Evolutionary conservation across 2,888 invertebrate species (phyloP), one percentile per base, ranked within the genome.

Genomic region (Drosophila siamana): DNA sequence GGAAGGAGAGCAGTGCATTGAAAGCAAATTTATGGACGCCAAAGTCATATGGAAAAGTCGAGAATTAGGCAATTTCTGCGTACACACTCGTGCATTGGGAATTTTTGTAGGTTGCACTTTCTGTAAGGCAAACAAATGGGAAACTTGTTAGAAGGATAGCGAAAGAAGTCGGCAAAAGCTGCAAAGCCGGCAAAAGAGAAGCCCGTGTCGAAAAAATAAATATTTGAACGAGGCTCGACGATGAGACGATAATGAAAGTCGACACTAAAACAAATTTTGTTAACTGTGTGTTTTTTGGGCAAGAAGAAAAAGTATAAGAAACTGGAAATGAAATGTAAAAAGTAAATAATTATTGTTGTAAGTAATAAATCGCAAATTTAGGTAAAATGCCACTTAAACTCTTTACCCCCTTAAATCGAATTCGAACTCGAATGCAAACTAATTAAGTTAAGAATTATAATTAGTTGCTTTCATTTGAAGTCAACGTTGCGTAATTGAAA

Each of bases 11-110:
- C 5, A 65, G 41, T 46, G 62, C 77, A 88, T 86, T 88, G 83
- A 83, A 79, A 56, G 72, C 59, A 79, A 83, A 88, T 84, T 86
- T 84, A 88, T 84, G 80, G 67, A 33, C 52, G 55, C 77, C 64
- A 82, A 83, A 82, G 77, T 76, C 83, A 82, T 79, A 88, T 88
- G 86, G 70, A 88, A 86, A 88, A 74, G 66, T 88, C 68, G 46
- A 74, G 74, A 88, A 83, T 84, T 86, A 77, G 74, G 74, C 77
- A 74, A 73, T 68, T 73, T 69, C 60, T 71, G 57, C 41, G 16
- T 43, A 41, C 60, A 19, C 19, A 60, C 38, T 28, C 28, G 28
- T 41, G 48, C 38, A 64, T 64, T 72, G 1, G 15, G 40, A 9
- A 15, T 59, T 48, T 52, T 56, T 70, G 19, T 19, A 15, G 30